phyloP scores from a whole-genome alignment of 1,140 invertebrate genomes.

The Hypsibius dujardini region DNA sequence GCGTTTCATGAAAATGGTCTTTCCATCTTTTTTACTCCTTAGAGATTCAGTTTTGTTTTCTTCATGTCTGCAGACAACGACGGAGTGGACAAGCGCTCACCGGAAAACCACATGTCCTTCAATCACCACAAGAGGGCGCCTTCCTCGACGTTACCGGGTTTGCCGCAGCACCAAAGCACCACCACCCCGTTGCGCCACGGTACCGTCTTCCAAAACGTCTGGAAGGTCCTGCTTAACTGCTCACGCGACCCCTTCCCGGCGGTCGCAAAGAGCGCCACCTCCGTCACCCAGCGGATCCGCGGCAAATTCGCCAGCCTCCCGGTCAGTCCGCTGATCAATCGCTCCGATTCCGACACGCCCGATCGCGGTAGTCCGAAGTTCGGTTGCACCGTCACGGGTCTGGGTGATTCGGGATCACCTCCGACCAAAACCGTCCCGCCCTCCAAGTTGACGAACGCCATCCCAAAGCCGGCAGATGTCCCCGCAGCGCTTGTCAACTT shows the following conservation, averaged over 20 bases:
- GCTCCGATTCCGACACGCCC: not conserved
- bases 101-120: not conserved
- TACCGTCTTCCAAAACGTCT: constrained; percentile 62
- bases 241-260: constrained; percentile 65
- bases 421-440: too few species aligned
- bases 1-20: not conserved
- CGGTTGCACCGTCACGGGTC: too few species aligned
- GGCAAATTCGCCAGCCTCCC: not conserved
- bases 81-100: not conserved
- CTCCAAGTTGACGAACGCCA: too few species aligned
- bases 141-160: too few species aligned
- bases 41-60: not conserved
- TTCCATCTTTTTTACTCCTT: not conserved
- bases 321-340: not conserved
- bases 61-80: not conserved
- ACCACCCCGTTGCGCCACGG: constrained; percentile 24
- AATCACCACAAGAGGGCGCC: not conserved
- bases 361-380: too few species aligned
- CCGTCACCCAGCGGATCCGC: constrained; percentile 53
- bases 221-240: constrained; percentile 53
- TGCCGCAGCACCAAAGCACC: not conserved
- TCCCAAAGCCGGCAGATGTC: too few species aligned
- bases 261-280: constrained; percentile 53
- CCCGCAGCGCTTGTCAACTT: too few species aligned
- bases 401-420: too few species aligned